Conservation (phyloP, 2,113 vertebrate species). For the Vicugna pacos region DNA sequence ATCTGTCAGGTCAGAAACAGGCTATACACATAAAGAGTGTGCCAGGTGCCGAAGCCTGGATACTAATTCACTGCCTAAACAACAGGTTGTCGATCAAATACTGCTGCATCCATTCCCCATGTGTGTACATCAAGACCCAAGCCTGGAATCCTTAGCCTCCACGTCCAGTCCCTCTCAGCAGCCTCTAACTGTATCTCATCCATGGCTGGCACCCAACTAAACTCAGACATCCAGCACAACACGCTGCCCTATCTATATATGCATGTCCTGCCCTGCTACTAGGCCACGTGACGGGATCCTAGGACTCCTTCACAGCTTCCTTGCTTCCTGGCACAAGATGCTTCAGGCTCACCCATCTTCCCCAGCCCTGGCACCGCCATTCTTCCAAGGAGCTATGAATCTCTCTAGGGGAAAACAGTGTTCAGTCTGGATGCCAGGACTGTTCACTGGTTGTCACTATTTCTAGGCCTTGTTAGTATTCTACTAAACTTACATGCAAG, state of each 20-base stretch:
- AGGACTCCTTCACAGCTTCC: neutral
- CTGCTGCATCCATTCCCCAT: neutral
- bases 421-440: neutral
- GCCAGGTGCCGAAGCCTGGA: neutral
- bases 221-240: neutral
- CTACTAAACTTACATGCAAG: slow-evolving; percentile 38
- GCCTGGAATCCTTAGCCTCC: neutral
- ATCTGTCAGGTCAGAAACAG: neutral
- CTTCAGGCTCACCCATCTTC: neutral
- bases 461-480: neutral
- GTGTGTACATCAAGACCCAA: neutral
- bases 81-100: neutral
- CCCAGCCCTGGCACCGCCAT: neutral
- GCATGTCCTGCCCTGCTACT: neutral
- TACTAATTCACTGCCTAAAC: neutral
- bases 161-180: neutral
- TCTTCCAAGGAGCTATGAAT: neutral
- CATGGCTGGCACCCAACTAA: neutral
- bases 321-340: neutral
- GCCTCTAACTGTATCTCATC: neutral
- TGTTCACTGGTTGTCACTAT: neutral
- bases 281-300: neutral
- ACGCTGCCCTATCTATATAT: neutral
- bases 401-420: neutral
- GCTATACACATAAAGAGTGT: neutral